Evolutionary conservation across 2,888 invertebrate species (phyloP).

Genomic region (Sinhomidia bicolor): DNA sequence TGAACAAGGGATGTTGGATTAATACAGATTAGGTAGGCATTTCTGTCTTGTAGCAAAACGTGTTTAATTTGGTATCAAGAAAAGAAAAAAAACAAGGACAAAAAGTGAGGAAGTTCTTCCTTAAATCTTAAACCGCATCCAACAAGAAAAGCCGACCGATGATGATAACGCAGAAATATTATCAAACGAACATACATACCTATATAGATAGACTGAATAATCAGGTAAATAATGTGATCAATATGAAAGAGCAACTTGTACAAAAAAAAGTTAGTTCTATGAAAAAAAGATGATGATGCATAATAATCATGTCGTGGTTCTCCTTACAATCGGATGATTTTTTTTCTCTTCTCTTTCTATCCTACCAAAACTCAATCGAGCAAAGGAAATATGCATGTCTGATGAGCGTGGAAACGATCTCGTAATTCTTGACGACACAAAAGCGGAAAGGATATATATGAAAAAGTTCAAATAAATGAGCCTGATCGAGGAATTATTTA

Average conservation of each 20-base stretch:
- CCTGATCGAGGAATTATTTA: conserved; percentile 37
- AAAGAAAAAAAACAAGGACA: conserved; percentile 13
- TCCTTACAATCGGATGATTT: conserved; percentile 14
- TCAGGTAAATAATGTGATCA: not conserved
- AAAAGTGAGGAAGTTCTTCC: conserved; percentile 44
- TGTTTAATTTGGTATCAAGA: conserved; percentile 47
- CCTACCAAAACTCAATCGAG: not conserved
- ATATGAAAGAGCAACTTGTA: conserved; percentile 39
- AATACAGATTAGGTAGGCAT: not conserved
- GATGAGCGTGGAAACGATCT: conserved; percentile 72
- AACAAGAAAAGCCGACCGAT: conserved; percentile 38
- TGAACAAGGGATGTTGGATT: not conserved
- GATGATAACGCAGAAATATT: conserved; percentile 46
- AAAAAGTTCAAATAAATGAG: conserved; percentile 32
- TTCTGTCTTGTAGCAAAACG: conserved; percentile 54
- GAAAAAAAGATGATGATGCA: conserved; percentile 48
- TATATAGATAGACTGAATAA: not conserved
- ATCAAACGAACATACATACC: not conserved
- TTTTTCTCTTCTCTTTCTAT: not conserved
- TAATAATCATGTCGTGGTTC: conserved; percentile 30
- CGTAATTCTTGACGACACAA: conserved; percentile 32
- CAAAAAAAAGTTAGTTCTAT: not conserved
- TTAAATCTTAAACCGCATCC: conserved; percentile 48
- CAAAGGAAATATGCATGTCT: conserved; percentile 74
- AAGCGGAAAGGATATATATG: conserved; percentile 22